A percentile compares a stretch with the other conserved stretches of the same genome.
phyloP scores from a whole-genome alignment of 2,113 vertebrate genomes.

The Cryptotis parvus region DNA sequence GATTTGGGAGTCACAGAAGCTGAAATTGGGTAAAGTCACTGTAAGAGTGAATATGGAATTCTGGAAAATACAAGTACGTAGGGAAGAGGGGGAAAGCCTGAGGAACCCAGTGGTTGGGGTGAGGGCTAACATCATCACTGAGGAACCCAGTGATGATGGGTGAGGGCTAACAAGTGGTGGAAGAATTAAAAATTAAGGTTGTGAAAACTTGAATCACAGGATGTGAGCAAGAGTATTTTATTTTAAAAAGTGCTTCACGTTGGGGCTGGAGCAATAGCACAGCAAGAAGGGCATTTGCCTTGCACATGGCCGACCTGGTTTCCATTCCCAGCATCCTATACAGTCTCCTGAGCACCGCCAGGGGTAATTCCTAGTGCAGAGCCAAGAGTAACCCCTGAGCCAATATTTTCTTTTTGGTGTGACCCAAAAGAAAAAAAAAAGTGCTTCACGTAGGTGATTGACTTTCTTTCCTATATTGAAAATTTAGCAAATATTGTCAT shows the following conservation, averaged over 20 bases:
- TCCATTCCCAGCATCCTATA: no score
- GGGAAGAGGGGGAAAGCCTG: neutral
- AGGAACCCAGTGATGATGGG: neutral
- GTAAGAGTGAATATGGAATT: neutral
- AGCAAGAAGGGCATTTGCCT: no score
- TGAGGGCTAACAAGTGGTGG: neutral
- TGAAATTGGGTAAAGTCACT: neutral
- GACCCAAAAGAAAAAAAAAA: no score
- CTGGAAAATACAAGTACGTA: neutral
- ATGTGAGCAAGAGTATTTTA: neutral
- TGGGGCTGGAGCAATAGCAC: no score
- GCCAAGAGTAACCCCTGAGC: no score
- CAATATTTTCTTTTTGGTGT: neutral
- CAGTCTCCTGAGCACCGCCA: no score
- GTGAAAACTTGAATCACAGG: neutral
- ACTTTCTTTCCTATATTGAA: neutral
- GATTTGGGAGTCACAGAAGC: neutral
- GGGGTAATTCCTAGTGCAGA: no score
- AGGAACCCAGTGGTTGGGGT: neutral
- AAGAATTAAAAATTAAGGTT: neutral
- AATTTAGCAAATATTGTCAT: neutral
- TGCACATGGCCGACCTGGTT: no score
- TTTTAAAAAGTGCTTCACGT: neutral
- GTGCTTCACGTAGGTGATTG: neutral
- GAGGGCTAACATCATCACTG: neutral